phyloP scores from a whole-genome alignment of 1,140 invertebrate species.

The Heliconius nattereri region DNA sequence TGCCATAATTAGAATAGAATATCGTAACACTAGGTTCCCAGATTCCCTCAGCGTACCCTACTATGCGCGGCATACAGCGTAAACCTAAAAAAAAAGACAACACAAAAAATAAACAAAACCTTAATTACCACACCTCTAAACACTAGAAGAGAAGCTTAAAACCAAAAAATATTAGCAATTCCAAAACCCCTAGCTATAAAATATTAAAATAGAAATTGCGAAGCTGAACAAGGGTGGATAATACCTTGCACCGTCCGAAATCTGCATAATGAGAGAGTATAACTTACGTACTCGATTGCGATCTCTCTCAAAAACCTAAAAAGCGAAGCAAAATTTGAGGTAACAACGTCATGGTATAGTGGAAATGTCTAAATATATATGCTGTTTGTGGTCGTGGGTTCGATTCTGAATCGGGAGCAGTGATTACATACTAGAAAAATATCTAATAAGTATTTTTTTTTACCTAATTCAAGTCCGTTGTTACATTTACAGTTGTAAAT shows the following conservation, averaged over 20 bases:
- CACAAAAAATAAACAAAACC: neutral
- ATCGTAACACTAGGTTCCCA: neutral
- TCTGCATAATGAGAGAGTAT: slow-evolving; percentile 3
- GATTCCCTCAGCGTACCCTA: neutral
- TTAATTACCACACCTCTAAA: neutral
- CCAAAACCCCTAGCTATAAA: neutral
- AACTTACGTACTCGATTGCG: neutral
- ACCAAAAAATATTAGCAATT: slow-evolving; percentile 1
- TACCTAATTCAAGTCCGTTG: neutral
- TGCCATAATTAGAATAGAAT: neutral
- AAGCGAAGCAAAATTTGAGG: too few species aligned
- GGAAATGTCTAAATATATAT: too few species aligned
- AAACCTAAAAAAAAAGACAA: neutral
- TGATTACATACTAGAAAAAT: too few species aligned
- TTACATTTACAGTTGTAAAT: neutral
- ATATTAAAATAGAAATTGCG: slow-evolving; percentile 3
- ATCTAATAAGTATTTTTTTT: too few species aligned
- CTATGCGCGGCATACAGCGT: neutral
- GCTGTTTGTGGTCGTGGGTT: too few species aligned
- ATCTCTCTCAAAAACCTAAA: neutral
- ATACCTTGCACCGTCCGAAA: slow-evolving; percentile 2
- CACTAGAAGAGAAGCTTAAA: neutral
- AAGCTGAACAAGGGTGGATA: neutral
- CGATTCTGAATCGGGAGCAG: too few species aligned
- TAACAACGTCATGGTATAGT: too few species aligned